A percentile compares a stretch with the other conserved stretches of the same genome.
Conservation (phyloP, 1,140 invertebrate genomes). For the Ips nitidus region DNA sequence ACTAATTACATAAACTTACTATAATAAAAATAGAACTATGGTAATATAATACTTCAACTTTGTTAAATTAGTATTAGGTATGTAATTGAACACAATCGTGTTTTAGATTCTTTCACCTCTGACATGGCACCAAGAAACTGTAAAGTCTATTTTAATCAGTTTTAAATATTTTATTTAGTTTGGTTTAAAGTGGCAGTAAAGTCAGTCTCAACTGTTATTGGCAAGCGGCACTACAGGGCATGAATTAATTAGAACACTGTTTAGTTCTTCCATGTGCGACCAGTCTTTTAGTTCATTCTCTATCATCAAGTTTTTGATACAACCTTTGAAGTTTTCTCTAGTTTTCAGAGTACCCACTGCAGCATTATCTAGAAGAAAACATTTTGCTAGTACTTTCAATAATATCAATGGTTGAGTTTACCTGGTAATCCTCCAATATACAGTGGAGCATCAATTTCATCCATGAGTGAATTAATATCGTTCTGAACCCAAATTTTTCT, state of each 20-base stretch:
- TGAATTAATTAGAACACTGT: slow-evolving; percentile 82
- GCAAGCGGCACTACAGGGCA: slow-evolving; percentile 60
- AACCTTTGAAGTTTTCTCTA: slow-evolving; percentile 86
- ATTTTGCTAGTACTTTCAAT: slow-evolving; percentile 9
- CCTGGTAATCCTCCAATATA: slow-evolving; percentile 87
- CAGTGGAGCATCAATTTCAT: slow-evolving; percentile 63
- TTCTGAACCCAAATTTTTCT: slow-evolving; percentile 49
- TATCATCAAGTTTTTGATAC: slow-evolving; percentile 82
- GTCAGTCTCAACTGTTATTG: too few species aligned
- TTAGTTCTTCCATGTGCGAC: slow-evolving; percentile 78
- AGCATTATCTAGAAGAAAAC: slow-evolving; percentile 61
- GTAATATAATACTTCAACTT: too few species aligned
- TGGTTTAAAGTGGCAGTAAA: too few species aligned
- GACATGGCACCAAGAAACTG: too few species aligned
- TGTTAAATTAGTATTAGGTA: too few species aligned
- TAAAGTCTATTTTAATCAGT: too few species aligned
- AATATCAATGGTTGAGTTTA: slow-evolving; percentile 47
- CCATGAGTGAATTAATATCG: slow-evolving; percentile 48
- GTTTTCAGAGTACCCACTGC: slow-evolving; percentile 65
- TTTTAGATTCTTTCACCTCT: too few species aligned
- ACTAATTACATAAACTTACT: too few species aligned
- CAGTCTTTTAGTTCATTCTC: slow-evolving; percentile 70
- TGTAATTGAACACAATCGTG: too few species aligned
- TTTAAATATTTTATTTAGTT: too few species aligned
- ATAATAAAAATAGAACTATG: too few species aligned